phyloP scores from a whole-genome alignment of 1,140 invertebrate genomes.

The Temnothorax longispinosus region DNA sequence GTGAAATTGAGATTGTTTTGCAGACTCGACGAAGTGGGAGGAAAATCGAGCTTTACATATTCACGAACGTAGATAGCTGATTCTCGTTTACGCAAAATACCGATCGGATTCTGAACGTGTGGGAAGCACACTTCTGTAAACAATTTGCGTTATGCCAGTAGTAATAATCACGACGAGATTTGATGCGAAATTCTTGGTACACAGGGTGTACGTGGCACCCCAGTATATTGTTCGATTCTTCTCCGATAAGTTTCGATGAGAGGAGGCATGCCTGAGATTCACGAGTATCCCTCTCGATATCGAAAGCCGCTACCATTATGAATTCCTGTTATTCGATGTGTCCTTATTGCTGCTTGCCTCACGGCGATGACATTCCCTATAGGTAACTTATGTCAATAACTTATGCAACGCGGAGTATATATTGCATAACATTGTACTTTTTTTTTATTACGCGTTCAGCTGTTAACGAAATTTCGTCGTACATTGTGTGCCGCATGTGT shows the following conservation, averaged over 20 bases:
- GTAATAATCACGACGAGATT: constrained; percentile 22
- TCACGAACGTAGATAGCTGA: neutral
- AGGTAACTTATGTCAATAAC: constrained; percentile 60
- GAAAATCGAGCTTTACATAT: neutral
- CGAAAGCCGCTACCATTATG: constrained; percentile 8
- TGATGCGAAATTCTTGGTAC: constrained; percentile 37
- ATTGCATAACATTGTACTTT: constrained; percentile 8
- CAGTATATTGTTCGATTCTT: neutral
- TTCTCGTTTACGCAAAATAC: neutral
- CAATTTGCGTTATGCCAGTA: neutral
- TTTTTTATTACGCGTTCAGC: neutral
- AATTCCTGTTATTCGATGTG: constrained; percentile 51
- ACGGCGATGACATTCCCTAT: constrained; percentile 67
- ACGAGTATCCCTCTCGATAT: neutral
- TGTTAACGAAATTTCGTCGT: neutral
- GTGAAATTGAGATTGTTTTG: neutral
- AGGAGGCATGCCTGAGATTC: neutral
- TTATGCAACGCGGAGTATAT: neutral
- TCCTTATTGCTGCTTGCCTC: constrained; percentile 65
- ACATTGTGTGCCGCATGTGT: neutral
- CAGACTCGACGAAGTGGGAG: neutral
- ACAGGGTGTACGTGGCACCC: neutral
- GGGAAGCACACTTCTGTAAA: neutral
- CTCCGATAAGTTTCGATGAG: neutral
- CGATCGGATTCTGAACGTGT: neutral